Percentiles rank a stretch among this genome's conserved stretches.
Evolutionary conservation across 2,113 vertebrate species (phyloP).

Genomic region (Uropsilus gracilis): DNA sequence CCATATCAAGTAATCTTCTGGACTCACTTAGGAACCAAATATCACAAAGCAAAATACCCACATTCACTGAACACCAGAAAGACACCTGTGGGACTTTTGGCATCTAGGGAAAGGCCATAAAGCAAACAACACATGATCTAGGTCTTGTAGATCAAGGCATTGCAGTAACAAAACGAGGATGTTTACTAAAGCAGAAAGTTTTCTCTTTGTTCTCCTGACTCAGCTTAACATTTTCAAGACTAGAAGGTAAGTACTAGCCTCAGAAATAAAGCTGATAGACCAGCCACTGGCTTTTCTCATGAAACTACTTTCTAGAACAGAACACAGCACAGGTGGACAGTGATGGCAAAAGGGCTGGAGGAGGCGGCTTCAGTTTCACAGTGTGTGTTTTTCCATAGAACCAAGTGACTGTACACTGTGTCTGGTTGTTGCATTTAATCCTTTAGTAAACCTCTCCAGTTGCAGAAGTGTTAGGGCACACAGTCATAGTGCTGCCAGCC

Average conservation of each 20-base stretch:
- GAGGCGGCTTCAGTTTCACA: background rate
- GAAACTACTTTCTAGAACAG: background rate
- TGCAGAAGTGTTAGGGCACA: background rate
- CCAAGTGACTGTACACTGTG: background rate
- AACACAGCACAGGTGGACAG: background rate
- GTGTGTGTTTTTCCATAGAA: background rate
- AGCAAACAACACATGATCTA: background rate
- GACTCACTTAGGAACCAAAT: background rate
- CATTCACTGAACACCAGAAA: background rate
- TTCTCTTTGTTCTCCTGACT: background rate
- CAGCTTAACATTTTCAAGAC: background rate
- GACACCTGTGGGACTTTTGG: background rate
- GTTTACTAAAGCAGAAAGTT: background rate
- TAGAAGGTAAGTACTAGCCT: background rate
- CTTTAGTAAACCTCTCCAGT: background rate
- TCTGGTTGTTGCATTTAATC: background rate
- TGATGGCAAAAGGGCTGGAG: background rate
- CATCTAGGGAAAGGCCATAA: background rate
- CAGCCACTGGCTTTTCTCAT: background rate
- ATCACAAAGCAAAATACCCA: background rate
- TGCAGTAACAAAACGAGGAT: background rate
- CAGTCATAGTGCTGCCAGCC: background rate
- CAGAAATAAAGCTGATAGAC: background rate
- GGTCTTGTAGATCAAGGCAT: background rate
- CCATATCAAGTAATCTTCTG: background rate